Conservation (phyloP, 1,140 invertebrate species). For the Drosophila santomea region DNA sequence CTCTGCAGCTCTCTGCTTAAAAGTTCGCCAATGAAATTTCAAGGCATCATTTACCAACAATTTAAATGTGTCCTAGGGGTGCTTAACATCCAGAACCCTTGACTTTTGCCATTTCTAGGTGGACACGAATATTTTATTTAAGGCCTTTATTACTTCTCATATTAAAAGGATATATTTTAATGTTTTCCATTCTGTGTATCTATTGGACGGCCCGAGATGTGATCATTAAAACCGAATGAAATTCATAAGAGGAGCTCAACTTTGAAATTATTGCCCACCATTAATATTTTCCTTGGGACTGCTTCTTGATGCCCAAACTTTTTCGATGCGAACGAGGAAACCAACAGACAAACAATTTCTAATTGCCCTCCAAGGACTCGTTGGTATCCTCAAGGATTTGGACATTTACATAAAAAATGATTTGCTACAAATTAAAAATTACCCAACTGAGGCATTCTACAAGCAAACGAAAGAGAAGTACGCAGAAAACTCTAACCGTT, state of each 20-base stretch:
- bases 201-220: conserved; percentile 20
- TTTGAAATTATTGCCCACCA: conserved; percentile 64
- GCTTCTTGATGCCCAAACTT: conserved; percentile 26
- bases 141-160: not conserved
- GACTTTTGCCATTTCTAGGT: conserved; percentile 19
- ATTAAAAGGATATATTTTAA: conserved; percentile 17
- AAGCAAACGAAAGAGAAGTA: conserved; percentile 27
- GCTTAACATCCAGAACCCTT: conserved; percentile 18
- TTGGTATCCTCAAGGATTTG: conserved; percentile 26
- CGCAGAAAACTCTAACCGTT: conserved; percentile 56
- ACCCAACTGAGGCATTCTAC: conserved; percentile 38
- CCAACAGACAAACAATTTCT: conserved; percentile 51
- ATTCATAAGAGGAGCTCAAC: conserved; percentile 49
- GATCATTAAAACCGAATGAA: conserved; percentile 58
- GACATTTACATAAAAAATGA: conserved; percentile 60
- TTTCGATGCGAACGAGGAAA: not conserved
- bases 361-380: conserved; percentile 64
- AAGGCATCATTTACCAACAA: conserved; percentile 48
- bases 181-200: not conserved
- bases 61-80: conserved; percentile 36
- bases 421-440: conserved; percentile 64
- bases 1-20: conserved; percentile 5
- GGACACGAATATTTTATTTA: conserved; percentile 1
- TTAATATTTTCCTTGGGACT: conserved; percentile 52
- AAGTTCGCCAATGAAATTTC: conserved; percentile 44